Percentiles rank a stretch among this genome's conserved stretches.
These are phyloP conservation scores for Serranochromis macrocephalus DNA, from an alignment of 2,113 vertebrate genomes.

Conservation along the genomic window DNA sequence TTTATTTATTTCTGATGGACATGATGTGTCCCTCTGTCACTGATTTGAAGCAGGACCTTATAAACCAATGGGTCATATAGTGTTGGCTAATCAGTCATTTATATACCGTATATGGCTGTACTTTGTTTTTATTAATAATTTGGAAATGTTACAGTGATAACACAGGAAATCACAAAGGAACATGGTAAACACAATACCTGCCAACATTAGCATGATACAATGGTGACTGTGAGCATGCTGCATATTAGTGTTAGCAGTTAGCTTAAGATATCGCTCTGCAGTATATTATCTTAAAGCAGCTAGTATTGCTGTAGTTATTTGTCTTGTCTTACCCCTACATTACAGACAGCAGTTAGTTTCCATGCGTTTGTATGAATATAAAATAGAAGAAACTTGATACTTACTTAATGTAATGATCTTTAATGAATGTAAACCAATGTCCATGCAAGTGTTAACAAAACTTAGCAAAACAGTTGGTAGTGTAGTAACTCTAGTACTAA, in stretches of 20 bases:
- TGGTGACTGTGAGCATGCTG: background rate
- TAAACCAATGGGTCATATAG: background rate
- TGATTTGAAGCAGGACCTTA: background rate
- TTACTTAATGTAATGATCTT: background rate
- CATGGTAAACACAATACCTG: background rate
- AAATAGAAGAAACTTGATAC: background rate
- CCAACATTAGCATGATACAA: background rate
- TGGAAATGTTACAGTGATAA: background rate
- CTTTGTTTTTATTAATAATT: background rate
- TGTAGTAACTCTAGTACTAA: background rate
- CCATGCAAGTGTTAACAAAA: background rate
- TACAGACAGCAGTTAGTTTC: background rate
- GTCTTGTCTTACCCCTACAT: background rate
- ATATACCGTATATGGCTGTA: background rate
- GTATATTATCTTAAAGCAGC: background rate
- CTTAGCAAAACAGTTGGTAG: background rate
- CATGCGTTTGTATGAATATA: background rate
- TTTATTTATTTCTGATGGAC: background rate
- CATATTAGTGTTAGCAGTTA: background rate
- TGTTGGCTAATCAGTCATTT: background rate
- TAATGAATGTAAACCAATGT: background rate
- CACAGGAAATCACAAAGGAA: background rate
- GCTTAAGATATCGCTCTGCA: background rate
- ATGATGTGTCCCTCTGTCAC: background rate
- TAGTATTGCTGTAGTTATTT: background rate